A percentile compares a stretch with the other conserved stretches of the same genome.
These are phyloP conservation scores for Archegozetes longisetosus DNA, from an alignment of 1,140 invertebrate genomes.

Conservation along the genomic window DNA sequence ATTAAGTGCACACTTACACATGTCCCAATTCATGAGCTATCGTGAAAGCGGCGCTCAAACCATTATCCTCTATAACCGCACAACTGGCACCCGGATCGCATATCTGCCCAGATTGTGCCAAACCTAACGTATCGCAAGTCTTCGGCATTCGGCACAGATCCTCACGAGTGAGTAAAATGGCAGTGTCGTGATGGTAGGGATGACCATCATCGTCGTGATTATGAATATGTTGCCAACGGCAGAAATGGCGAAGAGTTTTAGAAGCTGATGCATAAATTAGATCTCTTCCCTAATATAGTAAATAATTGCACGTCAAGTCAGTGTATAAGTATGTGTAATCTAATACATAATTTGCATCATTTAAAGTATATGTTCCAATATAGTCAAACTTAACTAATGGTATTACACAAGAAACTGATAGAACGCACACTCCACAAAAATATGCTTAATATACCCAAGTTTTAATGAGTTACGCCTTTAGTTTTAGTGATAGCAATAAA, in stretches of 20 bases:
- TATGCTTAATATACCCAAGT: too few relatives aligned
- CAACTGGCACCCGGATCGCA: conserved; percentile 57
- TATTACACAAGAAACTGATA: too few relatives aligned
- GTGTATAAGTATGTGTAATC: neutral
- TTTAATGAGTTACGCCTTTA: too few relatives aligned
- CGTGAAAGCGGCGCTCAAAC: conserved; percentile 72
- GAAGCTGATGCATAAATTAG: conserved; percentile 30
- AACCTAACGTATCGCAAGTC: conserved; percentile 55
- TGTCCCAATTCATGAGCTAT: conserved; percentile 85
- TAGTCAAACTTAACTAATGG: too few relatives aligned
- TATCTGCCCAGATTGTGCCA: conserved; percentile 69
- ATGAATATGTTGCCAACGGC: conserved; percentile 45
- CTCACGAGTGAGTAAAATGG: conserved; percentile 54
- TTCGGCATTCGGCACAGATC: conserved; percentile 47
- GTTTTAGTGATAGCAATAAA: too few relatives aligned
- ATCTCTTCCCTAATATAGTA: conserved; percentile 16
- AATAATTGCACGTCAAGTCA: neutral
- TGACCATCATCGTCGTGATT: conserved; percentile 35
- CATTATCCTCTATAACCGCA: conserved; percentile 77
- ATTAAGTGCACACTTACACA: too few relatives aligned
- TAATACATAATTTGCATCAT: neutral
- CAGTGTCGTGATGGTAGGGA: conserved; percentile 46
- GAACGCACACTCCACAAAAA: too few relatives aligned
- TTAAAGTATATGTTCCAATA: neutral
- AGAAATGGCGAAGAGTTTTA: conserved; percentile 52